A percentile compares a stretch with the other conserved stretches of the same genome.
phyloP scores from a whole-genome alignment of 30 jellyfish, hydroid and myxozoan genomes.

The Aurelia sp. region DNA sequence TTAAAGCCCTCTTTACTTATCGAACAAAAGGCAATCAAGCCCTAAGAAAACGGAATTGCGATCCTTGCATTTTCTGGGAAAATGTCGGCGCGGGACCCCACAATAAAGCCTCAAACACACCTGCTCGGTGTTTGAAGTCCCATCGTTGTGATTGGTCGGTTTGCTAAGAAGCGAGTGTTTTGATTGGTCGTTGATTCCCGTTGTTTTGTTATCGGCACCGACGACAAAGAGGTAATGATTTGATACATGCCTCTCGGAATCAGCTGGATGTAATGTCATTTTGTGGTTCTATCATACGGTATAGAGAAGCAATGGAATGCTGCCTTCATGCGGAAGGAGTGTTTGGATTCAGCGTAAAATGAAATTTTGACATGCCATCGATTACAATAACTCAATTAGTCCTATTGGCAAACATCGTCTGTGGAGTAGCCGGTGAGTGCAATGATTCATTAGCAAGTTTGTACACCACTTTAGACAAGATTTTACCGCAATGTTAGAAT shows the following conservation, averaged over 20 bases:
- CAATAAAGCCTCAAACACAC: slow-evolving; percentile 50
- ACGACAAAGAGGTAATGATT: slow-evolving; percentile 47
- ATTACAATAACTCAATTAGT: not conserved
- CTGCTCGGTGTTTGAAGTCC: slow-evolving; percentile 56
- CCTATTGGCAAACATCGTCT: slow-evolving; percentile 20
- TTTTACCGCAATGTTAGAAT: no score
- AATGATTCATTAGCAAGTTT: not conserved
- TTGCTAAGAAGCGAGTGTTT: slow-evolving; percentile 25
- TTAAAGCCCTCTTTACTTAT: slow-evolving; percentile 32
- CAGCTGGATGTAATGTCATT: slow-evolving; percentile 57
- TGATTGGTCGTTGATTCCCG: slow-evolving; percentile 75
- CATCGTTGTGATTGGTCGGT: slow-evolving; percentile 67
- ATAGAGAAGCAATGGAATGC: slow-evolving; percentile 49
- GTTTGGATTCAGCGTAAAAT: not conserved
- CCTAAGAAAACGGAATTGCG: slow-evolving; percentile 35
- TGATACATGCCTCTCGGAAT: slow-evolving; percentile 52
- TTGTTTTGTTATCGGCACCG: slow-evolving; percentile 42
- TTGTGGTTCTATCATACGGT: slow-evolving; percentile 49
- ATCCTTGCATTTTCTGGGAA: slow-evolving; percentile 58
- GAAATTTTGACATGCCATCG: slow-evolving; percentile 26
- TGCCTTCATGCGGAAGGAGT: slow-evolving; percentile 59
- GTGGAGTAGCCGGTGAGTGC: slow-evolving; percentile 35
- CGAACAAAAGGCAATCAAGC: slow-evolving; percentile 69
- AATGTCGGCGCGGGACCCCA: slow-evolving; percentile 65
- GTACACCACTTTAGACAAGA: no score